Base-by-base conservation (phyloP, 2,113 vertebrate species). In the Spermophilus dauricus region DNA sequence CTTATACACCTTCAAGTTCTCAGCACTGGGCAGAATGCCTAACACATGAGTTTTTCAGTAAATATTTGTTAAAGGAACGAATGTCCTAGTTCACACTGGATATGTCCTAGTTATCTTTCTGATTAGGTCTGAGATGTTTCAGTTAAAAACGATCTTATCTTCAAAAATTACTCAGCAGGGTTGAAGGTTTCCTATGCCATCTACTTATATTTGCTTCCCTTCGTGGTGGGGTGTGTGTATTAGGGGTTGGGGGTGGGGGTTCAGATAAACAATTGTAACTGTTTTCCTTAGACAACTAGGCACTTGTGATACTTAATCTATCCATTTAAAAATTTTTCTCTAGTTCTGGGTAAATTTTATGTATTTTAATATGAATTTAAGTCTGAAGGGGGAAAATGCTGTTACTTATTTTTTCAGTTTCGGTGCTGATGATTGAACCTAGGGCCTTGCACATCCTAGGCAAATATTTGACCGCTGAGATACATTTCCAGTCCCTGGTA, bases 301-400 rank as follows among this genome's bases (percentile, higher is more conserved):
- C 12, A n/a, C 86, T 80, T 83, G 24, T 42, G 28, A 8, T 53
- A 77, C 58, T 81, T 89, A 83, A 67, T 91, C 24, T 24, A 28
- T 5, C 2, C 72, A 81, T 91, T 53, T 61, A 26, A 53, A 53
- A 53, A 34, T 95, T 86, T 45, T 90, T 85, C 6, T 65, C 72
- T 32, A 89, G n/a, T 91, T 85, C 32, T 73, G 76, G 45, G 8
- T 91, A 56, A 78, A 72, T 94, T 94, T 91, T 91, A 91, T 89
- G 76, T 24, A 86, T 75, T 77, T 91, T 78, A 70, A 37, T 95
- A 9, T 58, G 80, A 16, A 86, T 82, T 96, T 42, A 77, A 58
- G 75, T 88, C 7, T 53, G 53, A 86, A 91, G 56, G 45, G 86
- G 63, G 78, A 97, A 89, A 70, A 73, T 39, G 10, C 26, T 34